These are phyloP conservation scores for Caradrina kadenii DNA, from an alignment of 2,888 invertebrate species.

Conservation along the genomic window DNA sequence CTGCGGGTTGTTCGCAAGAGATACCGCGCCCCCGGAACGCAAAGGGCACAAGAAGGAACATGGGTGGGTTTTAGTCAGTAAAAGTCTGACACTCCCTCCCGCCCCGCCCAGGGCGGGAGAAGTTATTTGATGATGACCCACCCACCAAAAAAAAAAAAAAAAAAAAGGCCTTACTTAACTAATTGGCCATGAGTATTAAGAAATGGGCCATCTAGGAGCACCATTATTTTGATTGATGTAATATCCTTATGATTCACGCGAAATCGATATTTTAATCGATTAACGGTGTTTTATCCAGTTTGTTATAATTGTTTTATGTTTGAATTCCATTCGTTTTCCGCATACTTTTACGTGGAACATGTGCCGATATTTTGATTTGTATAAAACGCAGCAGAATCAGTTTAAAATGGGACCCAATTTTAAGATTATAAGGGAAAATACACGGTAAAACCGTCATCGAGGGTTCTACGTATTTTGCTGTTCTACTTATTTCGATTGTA, in stretches of 20 bases:
- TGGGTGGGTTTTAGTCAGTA: too few species aligned
- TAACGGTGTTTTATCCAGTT: conserved; percentile 31
- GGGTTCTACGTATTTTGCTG: too few species aligned
- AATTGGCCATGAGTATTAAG: neutral
- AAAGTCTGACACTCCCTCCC: too few species aligned
- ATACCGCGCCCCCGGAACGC: too few species aligned
- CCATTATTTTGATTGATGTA: conserved; percentile 19
- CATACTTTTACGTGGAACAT: conserved; percentile 7
- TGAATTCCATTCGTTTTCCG: conserved; percentile 13
- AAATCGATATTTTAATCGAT: conserved; percentile 42
- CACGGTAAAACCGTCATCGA: too few species aligned
- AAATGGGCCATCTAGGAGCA: neutral
- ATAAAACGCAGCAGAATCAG: neutral
- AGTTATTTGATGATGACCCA: too few species aligned
- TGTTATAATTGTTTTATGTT: conserved; percentile 22
- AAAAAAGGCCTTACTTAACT: conserved; percentile 18
- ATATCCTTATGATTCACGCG: conserved; percentile 30
- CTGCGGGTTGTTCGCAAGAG: too few species aligned
- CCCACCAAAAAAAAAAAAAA: too few species aligned
- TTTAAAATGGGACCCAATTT: neutral
- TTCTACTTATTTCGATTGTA: too few species aligned
- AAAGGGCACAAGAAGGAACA: too few species aligned
- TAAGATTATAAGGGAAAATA: too few species aligned
- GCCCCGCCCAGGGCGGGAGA: too few species aligned
- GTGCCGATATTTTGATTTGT: neutral